Evolutionary conservation across 2,113 vertebrate genomes (phyloP), one percentile per base, ranked within the genome.

Genomic region (Alethe diademata): DNA sequence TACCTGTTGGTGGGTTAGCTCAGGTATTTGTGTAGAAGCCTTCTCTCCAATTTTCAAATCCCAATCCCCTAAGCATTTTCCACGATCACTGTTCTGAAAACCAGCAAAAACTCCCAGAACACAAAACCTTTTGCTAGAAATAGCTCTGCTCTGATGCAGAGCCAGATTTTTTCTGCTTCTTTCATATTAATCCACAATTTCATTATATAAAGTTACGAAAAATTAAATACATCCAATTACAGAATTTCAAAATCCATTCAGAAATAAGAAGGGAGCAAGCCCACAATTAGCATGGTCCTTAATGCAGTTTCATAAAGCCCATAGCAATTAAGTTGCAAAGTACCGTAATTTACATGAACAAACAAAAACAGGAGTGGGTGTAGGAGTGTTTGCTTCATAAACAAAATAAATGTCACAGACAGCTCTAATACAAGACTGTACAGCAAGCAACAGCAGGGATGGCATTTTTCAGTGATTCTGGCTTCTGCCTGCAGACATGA

Each of bases 311-410:
- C 64, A 80, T 70, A 80, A 86, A 89, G 19, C 16, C n/a, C 36
- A 67, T 19, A 47, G 60, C 86, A 94, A 94, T 95, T 93, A 95
- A 90, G 53, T 91, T 74, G 40, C 66, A 72, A 95, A 94, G 80
- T 78, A 85, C 93, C 2, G 0, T 88, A 90, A 96, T 93, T 94
- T 92, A 53, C 40, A 83, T 56, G 83, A 85, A 53, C 43, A 92
- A 91, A 90, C 35, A 91, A 83, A 95, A 96, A 19, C 20, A 69
- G 23, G n/a, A 60, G 50, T 86, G 66, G n/a, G 56, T 35, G 48
- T 87, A 78, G 54, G 56, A 92, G 88, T 43, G 54, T 72, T 90
- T 90, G 17, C 43, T 89, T 81, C 70, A 83, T 86, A 94, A 87
- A 95, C 89, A 95, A 80, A 85, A 36, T 28, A 88, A 35, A 82